Conservation (phyloP, 2,113 vertebrate species). For the Oncorhynchus nerka region DNA sequence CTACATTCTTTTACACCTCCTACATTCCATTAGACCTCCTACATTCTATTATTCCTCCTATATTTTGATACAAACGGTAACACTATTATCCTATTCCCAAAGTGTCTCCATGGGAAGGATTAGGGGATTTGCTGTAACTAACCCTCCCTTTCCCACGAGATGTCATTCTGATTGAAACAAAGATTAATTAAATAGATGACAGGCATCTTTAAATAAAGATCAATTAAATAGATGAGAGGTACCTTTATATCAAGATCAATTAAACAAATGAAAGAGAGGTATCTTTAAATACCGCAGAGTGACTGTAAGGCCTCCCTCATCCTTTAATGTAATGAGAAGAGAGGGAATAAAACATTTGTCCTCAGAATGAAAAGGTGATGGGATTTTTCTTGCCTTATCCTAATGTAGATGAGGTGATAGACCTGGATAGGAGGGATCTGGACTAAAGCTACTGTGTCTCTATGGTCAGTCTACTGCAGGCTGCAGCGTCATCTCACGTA, state of each 20-base stretch:
- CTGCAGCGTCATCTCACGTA: slow-evolving; percentile 55
- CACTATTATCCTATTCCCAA: background rate
- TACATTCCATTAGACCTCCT: too few relatives aligned
- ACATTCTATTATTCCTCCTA: background rate
- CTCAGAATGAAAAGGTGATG: slow-evolving; percentile 70
- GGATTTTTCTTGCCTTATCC: slow-evolving; percentile 54
- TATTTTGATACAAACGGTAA: background rate
- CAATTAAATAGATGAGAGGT: slow-evolving; percentile 61
- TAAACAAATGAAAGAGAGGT: slow-evolving; percentile 65
- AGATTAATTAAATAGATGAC: slow-evolving; percentile 66
- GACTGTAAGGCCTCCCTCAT: slow-evolving; percentile 56
- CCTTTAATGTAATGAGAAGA: slow-evolving; percentile 75
- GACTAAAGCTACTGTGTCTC: too few relatives aligned
- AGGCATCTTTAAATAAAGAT: slow-evolving; percentile 67
- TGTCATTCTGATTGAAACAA: slow-evolving; percentile 44
- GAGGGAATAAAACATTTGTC: slow-evolving; percentile 61
- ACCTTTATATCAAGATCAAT: slow-evolving; percentile 72
- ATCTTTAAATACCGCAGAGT: slow-evolving; percentile 72
- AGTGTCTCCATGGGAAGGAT: slow-evolving; percentile 17
- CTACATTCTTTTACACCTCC: too few relatives aligned
- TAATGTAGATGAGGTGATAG: slow-evolving; percentile 75
- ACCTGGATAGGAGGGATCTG: slow-evolving; percentile 54
- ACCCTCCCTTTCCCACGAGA: slow-evolving; percentile 37
- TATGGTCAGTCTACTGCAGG: too few relatives aligned
- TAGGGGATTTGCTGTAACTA: slow-evolving; percentile 29